A percentile compares a stretch with the other conserved stretches of the same genome.
These are phyloP conservation scores for Geodia barretti DNA, from an alignment of 37 sponge, comb jelly and placozoan species.

Conservation along the genomic window DNA sequence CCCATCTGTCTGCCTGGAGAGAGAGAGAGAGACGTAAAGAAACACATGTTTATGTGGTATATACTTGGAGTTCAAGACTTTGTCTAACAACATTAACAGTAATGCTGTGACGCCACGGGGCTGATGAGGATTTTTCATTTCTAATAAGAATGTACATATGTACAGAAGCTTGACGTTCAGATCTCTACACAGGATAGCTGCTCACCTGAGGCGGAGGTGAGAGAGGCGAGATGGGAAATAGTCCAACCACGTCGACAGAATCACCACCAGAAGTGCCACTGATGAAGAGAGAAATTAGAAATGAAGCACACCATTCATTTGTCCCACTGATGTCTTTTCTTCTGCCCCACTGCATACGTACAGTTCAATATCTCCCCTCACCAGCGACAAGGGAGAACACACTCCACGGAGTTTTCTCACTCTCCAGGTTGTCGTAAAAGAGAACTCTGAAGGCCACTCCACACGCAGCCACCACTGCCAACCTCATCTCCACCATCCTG, in stretches of 20 bases:
- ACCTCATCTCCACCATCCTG: conserved; percentile 43
- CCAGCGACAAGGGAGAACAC: neutral
- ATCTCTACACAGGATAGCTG: no score
- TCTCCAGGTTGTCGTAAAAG: neutral
- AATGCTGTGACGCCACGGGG: no score
- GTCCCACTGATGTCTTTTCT: no score
- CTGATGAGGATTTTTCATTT: no score
- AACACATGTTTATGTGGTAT: no score
- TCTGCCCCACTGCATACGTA: no score
- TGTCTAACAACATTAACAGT: no score
- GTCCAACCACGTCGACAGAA: conserved; percentile 80
- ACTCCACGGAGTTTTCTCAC: neutral
- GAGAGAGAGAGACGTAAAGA: neutral
- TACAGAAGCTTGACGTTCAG: no score
- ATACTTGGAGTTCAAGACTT: no score
- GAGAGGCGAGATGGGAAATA: conserved; percentile 53
- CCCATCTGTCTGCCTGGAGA: conserved; percentile 17
- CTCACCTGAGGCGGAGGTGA: conserved; percentile 19
- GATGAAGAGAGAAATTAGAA: neutral
- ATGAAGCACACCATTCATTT: neutral
- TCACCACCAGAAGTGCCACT: neutral
- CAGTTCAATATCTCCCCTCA: no score
- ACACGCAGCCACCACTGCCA: conserved; percentile 12
- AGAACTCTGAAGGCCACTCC: conserved; percentile 24
- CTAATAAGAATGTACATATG: no score